Conservation (phyloP, 37 sponge, comb jelly and placozoan genomes). For the Chondrosia reniformis region DNA sequence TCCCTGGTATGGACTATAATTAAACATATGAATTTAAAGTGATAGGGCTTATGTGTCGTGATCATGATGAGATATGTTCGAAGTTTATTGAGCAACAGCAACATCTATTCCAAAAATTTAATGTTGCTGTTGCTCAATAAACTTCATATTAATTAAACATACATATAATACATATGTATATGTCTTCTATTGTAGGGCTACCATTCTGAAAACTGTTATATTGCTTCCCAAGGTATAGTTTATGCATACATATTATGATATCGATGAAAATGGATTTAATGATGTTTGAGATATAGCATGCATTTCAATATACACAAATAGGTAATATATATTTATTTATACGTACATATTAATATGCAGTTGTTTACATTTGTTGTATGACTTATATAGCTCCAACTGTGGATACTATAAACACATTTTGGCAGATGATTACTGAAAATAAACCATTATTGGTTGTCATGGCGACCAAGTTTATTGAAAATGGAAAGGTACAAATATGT, state of each 20-base stretch:
- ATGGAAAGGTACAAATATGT: background rate
- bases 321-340: too few relatives aligned
- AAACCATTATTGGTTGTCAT: slow-evolving; percentile 3
- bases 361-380: too few relatives aligned
- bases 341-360: too few relatives aligned
- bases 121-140: too few relatives aligned
- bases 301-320: too few relatives aligned
- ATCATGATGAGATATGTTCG: too few relatives aligned
- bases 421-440: slow-evolving; percentile 5
- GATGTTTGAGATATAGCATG: background rate
- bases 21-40: too few relatives aligned
- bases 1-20: too few relatives aligned
- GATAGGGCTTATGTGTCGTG: too few relatives aligned
- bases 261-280: background rate
- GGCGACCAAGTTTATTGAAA: slow-evolving; percentile 6
- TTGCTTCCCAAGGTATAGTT: slow-evolving; percentile 17
- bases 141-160: too few relatives aligned
- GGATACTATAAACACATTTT: background rate
- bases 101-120: too few relatives aligned
- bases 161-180: background rate
- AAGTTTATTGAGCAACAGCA: too few relatives aligned
- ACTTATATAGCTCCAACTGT: slow-evolving; percentile 9
- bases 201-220: background rate
- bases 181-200: background rate
- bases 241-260: background rate